Percentiles rank a stretch among this genome's conserved stretches.
Conservation (phyloP, 2,113 vertebrate genomes). For the Apeltes quadracus region DNA sequence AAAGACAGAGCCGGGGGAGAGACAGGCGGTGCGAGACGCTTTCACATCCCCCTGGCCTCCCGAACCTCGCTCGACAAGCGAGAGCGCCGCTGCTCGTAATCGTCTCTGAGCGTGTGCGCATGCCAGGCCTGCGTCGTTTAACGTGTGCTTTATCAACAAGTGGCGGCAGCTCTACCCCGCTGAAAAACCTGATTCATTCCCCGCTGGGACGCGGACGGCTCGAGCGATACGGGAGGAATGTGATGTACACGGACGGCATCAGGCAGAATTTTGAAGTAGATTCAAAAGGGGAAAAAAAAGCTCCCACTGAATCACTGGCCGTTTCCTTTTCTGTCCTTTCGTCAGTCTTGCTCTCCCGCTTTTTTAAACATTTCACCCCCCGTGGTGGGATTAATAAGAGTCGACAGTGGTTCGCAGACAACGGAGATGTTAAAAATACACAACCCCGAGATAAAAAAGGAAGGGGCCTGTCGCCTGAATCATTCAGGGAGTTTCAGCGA, state of each 20-base stretch:
- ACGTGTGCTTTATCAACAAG: conserved; percentile 71
- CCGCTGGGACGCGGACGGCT: conserved; percentile 54
- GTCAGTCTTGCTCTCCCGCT: conserved; percentile 43
- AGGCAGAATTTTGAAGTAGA: conserved; percentile 53
- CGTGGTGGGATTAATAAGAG: conserved; percentile 77
- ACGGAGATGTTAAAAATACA: conserved; percentile 74
- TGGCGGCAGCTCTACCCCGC: conserved; percentile 41
- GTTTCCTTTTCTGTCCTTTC: conserved; percentile 31
- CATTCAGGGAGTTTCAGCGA: conserved; percentile 70
- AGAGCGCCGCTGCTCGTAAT: conserved; percentile 64
- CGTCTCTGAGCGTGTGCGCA: conserved; percentile 54
- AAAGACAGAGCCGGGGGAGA: conserved; percentile 27
- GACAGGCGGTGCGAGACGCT: conserved; percentile 26
- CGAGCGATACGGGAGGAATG: conserved; percentile 52
- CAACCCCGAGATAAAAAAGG: conserved; percentile 71
- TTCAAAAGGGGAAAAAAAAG: conserved; percentile 39
- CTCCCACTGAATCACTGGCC: conserved; percentile 23
- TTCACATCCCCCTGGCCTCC: conserved; percentile 51
- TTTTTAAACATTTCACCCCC: conserved; percentile 57
- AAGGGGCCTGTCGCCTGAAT: conserved; percentile 74
- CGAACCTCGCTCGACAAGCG: conserved; percentile 74
- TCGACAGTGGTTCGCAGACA: conserved; percentile 70
- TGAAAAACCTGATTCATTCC: conserved; percentile 68
- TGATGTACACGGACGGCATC: conserved; percentile 62
- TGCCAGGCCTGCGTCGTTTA: conserved; percentile 68